A percentile compares a stretch with the other conserved stretches of the same genome.
Evolutionary conservation across 2,888 invertebrate genomes (phyloP).

Genomic region (Oscheius myriophilus): DNA sequence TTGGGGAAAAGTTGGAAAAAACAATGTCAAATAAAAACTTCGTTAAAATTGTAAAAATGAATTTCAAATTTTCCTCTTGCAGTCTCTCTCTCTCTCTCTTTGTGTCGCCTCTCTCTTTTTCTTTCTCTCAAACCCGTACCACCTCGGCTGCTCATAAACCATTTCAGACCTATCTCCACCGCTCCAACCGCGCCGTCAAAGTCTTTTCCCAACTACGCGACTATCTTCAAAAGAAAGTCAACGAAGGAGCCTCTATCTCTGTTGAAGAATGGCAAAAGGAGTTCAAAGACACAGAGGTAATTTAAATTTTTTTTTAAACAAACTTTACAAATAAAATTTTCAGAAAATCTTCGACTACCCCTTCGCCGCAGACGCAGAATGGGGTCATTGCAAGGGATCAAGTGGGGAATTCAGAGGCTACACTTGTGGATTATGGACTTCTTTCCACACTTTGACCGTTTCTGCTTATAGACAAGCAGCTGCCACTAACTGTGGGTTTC

Average conservation of each 20-base stretch:
- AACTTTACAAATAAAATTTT: neutral
- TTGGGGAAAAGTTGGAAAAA: too few relatives aligned
- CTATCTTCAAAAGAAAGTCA: conserved; percentile 54
- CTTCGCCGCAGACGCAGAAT: conserved; percentile 64
- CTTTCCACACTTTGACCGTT: conserved; percentile 91
- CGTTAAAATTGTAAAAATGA: too few relatives aligned
- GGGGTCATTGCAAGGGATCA: conserved; percentile 67
- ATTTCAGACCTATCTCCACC: conserved; percentile 49
- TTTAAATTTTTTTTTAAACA: neutral
- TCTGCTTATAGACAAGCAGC: conserved; percentile 75
- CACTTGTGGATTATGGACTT: conserved; percentile 92
- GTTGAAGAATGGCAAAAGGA: conserved; percentile 65
- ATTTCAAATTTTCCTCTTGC: too few relatives aligned
- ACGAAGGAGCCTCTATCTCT: conserved; percentile 47
- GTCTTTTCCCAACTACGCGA: conserved; percentile 58
- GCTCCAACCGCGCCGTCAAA: conserved; percentile 50
- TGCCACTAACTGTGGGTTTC: conserved; percentile 26
- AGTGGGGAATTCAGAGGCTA: conserved; percentile 77
- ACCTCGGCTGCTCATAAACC: too few relatives aligned
- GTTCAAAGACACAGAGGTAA: conserved; percentile 62
- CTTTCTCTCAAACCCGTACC: too few relatives aligned
- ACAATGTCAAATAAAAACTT: too few relatives aligned
- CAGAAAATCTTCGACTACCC: conserved; percentile 47
- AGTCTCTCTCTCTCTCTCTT: too few relatives aligned
- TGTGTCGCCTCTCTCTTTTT: too few relatives aligned